These are phyloP conservation scores for Notodonta ziczac DNA, from an alignment of 2,888 invertebrate genomes.

Conservation along the genomic window DNA sequence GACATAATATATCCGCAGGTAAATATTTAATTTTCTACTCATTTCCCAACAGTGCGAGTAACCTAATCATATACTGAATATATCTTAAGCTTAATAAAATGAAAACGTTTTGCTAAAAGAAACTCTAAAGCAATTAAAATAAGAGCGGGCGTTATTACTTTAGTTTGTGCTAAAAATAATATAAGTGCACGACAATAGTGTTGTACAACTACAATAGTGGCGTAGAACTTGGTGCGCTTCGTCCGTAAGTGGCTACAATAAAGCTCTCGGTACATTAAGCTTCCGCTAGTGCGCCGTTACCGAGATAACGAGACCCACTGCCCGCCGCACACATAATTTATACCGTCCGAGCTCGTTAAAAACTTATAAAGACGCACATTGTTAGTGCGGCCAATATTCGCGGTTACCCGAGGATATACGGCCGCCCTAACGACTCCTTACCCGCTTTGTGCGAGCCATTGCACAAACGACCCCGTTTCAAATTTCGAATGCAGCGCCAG, in stretches of 20 bases:
- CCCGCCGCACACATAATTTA: slow-evolving; percentile 82
- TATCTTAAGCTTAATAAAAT: background rate
- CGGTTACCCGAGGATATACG: slow-evolving; percentile 75
- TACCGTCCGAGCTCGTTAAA: slow-evolving; percentile 84
- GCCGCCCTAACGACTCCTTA: slow-evolving; percentile 73
- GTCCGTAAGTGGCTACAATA: slow-evolving; percentile 82
- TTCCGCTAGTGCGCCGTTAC: slow-evolving; percentile 81
- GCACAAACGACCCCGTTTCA: slow-evolving; percentile 59
- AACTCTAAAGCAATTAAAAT: slow-evolving; percentile 5
- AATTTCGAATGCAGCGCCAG: slow-evolving; percentile 34
- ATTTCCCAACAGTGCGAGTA: no score
- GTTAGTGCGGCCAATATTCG: slow-evolving; percentile 83
- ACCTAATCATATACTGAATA: no score
- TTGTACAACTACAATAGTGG: slow-evolving; percentile 45
- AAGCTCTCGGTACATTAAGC: slow-evolving; percentile 83
- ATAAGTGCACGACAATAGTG: slow-evolving; percentile 41
- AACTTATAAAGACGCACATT: slow-evolving; percentile 85
- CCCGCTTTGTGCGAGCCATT: slow-evolving; percentile 53
- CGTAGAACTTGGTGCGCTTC: slow-evolving; percentile 50
- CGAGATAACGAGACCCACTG: slow-evolving; percentile 83
- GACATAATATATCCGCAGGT: no score
- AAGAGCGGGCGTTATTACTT: slow-evolving; percentile 7
- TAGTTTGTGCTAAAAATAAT: slow-evolving; percentile 28
- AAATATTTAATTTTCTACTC: no score
- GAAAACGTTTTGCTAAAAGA: slow-evolving; percentile 4